Base-by-base conservation (phyloP, 2,113 vertebrate genomes). In the Tringa solitaria region DNA sequence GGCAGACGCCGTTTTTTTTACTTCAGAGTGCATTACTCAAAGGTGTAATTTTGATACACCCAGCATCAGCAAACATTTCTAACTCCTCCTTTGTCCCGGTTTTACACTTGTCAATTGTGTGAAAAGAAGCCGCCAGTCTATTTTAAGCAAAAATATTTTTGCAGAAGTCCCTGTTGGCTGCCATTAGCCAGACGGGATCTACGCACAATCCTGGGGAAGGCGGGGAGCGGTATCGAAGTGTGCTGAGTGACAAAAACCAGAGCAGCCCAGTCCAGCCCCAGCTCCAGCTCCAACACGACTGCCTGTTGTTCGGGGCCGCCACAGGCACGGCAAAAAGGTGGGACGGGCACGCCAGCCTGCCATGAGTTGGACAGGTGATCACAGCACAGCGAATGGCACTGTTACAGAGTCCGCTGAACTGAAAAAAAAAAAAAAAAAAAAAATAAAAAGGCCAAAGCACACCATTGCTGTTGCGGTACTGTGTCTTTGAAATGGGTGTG, bases 231-330 rank as follows among this genome's bases (percentile, higher is more conserved):
- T 75, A 46, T 68, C 61, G 4, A 83, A 91, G 77, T 41, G 88
- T 90, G 91, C 86, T 65, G 75, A 80, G 30, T 64, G 92, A 96
- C 69, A 94, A 48, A 87, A 68, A 82, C 43, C 96, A 96, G 93
- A 83, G 84, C 87, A 89, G 57, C 75, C 75, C 94, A 67, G 75
- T 64, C 75, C 75, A 33, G 83, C 51, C 69, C 65, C 60, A 21
- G 73, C 30, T 54, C 84, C 92, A 76, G 87, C 50, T 83, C 75
- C 53, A 33, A 17, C 63, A 37, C 22, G 33, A 18, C 30, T 7
- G 88, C 41, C 53, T 23, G 43, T 48, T 26, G 45, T 41, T 70
- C n/a, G 5, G 73, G 61, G 67, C 48, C 3, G 4, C 53, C 24
- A 14, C 65, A 9, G 75, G 77, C 84, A 70, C 6, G 12, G 84